Base-by-base conservation (phyloP, 2,113 vertebrate species). In the Plestiodon gilberti region DNA sequence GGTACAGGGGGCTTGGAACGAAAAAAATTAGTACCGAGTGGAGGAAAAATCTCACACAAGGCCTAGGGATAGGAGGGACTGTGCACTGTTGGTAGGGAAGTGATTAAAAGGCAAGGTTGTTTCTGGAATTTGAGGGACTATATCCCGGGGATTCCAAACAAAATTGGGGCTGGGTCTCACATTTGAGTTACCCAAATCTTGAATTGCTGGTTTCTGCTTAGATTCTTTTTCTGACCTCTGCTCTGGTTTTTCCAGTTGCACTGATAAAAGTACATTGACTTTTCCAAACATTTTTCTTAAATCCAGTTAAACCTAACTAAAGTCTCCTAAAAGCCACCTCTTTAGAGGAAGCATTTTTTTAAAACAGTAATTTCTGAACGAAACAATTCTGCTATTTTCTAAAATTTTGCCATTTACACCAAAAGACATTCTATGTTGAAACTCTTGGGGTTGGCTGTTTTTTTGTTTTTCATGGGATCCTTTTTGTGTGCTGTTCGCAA, bases 391-490 rank as follows among this genome's bases (percentile, higher is more conserved):
- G 70, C 83, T 92, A 83, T 88, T 92, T 91, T 88, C 77, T 76
- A 48, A 89, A 78, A 71, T 93, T 88, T 67, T 76, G 33, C 65
- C 87, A 64, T 80, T 92, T 88, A 86, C 91, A 93, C 92, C 92
- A 95, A 90, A 96, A 92, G 79, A 86, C 88, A 81, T 94, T 96
- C 94, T 25, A 95, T 94, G 96, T 96, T 86, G 96, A 96, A 97
- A 96, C 95, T 84, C 74, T 91, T 18, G 83, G 91, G 30, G 25
- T 3, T 35, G 70, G 38, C 38, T 64, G 13, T 43, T 71, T 61
- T 86, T 79, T 35, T 43, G 71, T 71, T 73, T 62, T 55, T 73
- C 61, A 67, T 71, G 88, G 83, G 77, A 88, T 84, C 78, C 91
- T 89, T 91, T 91, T 90, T 85, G 14, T 73, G 52, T 85, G 75